phyloP scores from a whole-genome alignment of 2,113 vertebrate genomes.

The Thalassoma bifasciatum region DNA sequence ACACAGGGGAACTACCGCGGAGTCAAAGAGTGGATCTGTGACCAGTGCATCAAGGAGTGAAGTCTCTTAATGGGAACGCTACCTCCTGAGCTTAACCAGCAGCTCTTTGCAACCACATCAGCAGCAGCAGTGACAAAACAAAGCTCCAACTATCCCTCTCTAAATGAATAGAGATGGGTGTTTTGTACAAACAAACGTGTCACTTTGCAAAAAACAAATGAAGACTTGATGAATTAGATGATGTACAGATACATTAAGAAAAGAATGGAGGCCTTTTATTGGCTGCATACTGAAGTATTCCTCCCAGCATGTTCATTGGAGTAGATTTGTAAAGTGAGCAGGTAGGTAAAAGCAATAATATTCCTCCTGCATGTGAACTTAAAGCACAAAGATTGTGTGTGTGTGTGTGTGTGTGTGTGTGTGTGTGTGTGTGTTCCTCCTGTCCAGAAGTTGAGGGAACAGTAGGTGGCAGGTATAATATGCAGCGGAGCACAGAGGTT shows the following conservation, averaged over 20 bases:
- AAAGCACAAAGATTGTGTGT: background rate
- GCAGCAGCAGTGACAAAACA: background rate
- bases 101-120: too few species aligned
- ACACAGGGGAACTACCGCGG: too few species aligned
- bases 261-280: background rate
- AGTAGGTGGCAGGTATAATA: slow-evolving; percentile 70
- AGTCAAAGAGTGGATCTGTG: too few species aligned
- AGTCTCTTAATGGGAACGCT: too few species aligned
- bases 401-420: slow-evolving; percentile 21
- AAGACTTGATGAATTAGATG: background rate
- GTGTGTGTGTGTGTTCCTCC: slow-evolving; percentile 41
- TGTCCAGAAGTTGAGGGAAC: slow-evolving; percentile 55
- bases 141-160: background rate
- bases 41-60: too few species aligned
- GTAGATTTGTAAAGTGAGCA: too few species aligned
- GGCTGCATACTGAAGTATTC: background rate
- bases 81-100: too few species aligned
- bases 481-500: slow-evolving; percentile 50
- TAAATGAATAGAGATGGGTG: slow-evolving; percentile 14
- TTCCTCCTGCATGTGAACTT: too few species aligned
- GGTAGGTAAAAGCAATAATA: too few species aligned
- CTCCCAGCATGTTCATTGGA: too few species aligned
- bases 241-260: slow-evolving; percentile 12
- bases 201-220: slow-evolving; percentile 4
- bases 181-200: slow-evolving; percentile 5